Base-by-base conservation (phyloP, 2,888 invertebrate genomes). In the Germaria angustata region DNA sequence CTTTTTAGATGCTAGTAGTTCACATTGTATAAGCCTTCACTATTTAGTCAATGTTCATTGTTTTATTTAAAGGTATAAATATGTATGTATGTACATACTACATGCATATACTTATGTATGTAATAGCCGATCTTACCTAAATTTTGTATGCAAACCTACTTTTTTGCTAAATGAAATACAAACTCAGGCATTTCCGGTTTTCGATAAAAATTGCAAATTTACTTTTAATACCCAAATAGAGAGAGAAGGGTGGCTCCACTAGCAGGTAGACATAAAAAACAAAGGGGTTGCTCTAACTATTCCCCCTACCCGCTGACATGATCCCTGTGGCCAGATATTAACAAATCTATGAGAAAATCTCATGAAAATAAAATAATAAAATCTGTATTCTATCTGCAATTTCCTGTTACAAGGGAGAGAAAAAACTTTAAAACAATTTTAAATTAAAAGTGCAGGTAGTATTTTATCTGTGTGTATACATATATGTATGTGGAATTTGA, bases 391-490 rank as follows among this genome's bases (percentile, higher is more conserved):
- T 59, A 32, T 44, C 28, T 59, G 22, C 39, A 79, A 68, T 82
- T 79, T 82, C 82, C 82, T 82, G 82, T 82, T 79, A 82, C 82
- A 79, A 28, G 39, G 53, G 46, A 46, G 46, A 55, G 39, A 71
- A n/a, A n/a, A n/a, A n/a, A n/a, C n/a, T n/a, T 11, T 46, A 73
- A 46, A 17, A 51, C 22, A 55, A 36, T 36, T 36, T 32, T n/a
- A 44, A 66, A 15, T 77, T 66, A 24, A 73, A 66, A 61, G 66
- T 72, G 44, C 79, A 80, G 79, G 79, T 80, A 80, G 63, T 61
- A 76, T 20, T 76, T 66, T 79, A 82, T 66, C 75, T 82, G 79
- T 65, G 49, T 68, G 32, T 53, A 36, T 17, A 34, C 15, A 11
- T 1, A 8, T 53, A 3, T 15, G 15, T 5, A 4, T 53, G 44